Evolutionary conservation across 2,888 invertebrate genomes (phyloP).

Genomic region (Xylota sylvarum): DNA sequence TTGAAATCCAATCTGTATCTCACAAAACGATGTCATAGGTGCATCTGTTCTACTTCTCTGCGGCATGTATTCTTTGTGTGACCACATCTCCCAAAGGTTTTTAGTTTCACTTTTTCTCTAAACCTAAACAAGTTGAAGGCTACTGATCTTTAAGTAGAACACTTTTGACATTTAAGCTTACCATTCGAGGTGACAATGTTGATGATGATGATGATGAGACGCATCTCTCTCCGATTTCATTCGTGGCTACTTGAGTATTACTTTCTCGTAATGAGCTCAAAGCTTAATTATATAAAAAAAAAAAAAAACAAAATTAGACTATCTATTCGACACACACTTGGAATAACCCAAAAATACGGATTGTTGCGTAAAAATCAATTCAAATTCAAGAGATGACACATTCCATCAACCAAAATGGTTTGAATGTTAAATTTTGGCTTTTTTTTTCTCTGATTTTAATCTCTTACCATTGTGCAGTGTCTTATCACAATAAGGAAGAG

Average conservation of each 20-base stretch:
- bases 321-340: slow-evolving; percentile 13
- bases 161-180: slow-evolving; percentile 43
- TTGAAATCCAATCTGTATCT: slow-evolving; percentile 24
- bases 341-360: slow-evolving; percentile 2
- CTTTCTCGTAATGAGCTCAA: slow-evolving; percentile 46
- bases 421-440: slow-evolving; percentile 22
- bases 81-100: slow-evolving; percentile 54
- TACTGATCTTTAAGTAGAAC: slow-evolving; percentile 38
- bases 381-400: slow-evolving; percentile 29
- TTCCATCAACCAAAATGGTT: slow-evolving; percentile 4
- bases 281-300: slow-evolving; percentile 17
- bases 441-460: slow-evolving; percentile 9
- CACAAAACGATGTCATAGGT: slow-evolving; percentile 55
- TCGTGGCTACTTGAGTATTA: slow-evolving; percentile 20
- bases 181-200: slow-evolving; percentile 63
- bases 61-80: slow-evolving; percentile 43
- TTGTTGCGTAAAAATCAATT: slow-evolving; percentile 25
- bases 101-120: slow-evolving; percentile 56
- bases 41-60: slow-evolving; percentile 49
- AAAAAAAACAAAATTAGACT: background rate
- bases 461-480: background rate
- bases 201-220: background rate
- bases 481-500: slow-evolving; percentile 25
- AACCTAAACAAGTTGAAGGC: slow-evolving; percentile 67
- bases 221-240: slow-evolving; percentile 2